Evolutionary conservation across 2,888 invertebrate species (phyloP).

Genomic region (Subacronicta megacephala): DNA sequence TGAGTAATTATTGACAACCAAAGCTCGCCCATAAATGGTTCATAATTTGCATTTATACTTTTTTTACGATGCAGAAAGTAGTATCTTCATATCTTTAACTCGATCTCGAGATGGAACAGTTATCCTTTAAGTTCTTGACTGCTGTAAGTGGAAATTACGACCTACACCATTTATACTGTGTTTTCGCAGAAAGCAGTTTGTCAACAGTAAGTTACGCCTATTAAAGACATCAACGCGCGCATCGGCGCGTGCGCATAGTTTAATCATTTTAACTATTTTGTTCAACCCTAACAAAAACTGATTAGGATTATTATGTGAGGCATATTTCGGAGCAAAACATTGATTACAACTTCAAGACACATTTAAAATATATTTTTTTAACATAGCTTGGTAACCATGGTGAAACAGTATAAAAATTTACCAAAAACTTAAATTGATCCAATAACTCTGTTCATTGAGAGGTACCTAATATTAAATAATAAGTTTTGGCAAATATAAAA

Average conservation of each 20-base stretch:
- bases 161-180: conserved; percentile 19
- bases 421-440: too few relatives aligned
- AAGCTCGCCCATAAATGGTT: conserved; percentile 39
- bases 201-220: conserved; percentile 32
- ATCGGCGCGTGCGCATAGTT: conserved; percentile 52
- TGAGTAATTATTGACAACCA: conserved; percentile 42
- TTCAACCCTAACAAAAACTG: not conserved
- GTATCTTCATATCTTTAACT: conserved; percentile 32
- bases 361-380: too few relatives aligned
- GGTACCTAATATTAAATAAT: too few relatives aligned
- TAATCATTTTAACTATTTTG: conserved; percentile 8
- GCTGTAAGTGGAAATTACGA: conserved; percentile 32
- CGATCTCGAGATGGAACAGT: conserved; percentile 39
- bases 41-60: conserved; percentile 38
- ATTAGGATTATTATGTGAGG: too few relatives aligned
- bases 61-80: conserved; percentile 41
- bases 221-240: conserved; percentile 73
- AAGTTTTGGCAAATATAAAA: too few relatives aligned
- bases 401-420: too few relatives aligned
- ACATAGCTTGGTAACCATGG: too few relatives aligned
- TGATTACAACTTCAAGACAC: too few relatives aligned
- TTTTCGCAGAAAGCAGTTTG: conserved; percentile 3
- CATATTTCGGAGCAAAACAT: too few relatives aligned
- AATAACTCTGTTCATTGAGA: too few relatives aligned
- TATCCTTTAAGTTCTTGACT: conserved; percentile 42